Conservation (phyloP, 1,140 invertebrate species). For the Antheraea mylitta region DNA sequence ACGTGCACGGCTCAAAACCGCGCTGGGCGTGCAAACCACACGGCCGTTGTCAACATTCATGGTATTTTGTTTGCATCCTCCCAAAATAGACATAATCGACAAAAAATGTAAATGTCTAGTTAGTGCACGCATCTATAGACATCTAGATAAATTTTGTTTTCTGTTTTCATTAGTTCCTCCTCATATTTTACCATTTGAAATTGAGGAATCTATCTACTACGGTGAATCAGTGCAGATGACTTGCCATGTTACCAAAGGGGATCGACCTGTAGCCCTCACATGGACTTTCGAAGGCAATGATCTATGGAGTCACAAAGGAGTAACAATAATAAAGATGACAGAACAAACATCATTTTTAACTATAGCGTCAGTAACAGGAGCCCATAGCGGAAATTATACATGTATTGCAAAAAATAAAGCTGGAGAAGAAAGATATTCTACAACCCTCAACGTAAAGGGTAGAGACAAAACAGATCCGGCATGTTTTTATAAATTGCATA, state of each 20-base stretch:
- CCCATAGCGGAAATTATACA: constrained; percentile 83
- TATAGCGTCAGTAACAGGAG: constrained; percentile 82
- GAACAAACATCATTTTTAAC: constrained; percentile 82
- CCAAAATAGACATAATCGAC: background rate
- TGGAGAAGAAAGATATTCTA: constrained; percentile 80
- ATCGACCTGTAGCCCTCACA: constrained; percentile 84
- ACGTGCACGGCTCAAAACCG: constrained; percentile 88
- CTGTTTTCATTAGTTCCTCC: constrained; percentile 82
- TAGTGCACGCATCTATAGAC: constrained; percentile 77
- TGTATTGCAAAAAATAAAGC: constrained; percentile 84
- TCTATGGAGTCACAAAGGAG: constrained; percentile 67
- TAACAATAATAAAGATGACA: constrained; percentile 81
- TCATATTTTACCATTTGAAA: constrained; percentile 85
- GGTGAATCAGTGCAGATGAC: constrained; percentile 86
- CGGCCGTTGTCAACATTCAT: constrained; percentile 86
- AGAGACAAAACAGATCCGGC: constrained; percentile 52
- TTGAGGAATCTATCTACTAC: constrained; percentile 82
- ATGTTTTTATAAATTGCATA: constrained; percentile 46
- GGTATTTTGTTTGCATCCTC: constrained; percentile 78
- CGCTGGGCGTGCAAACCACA: constrained; percentile 84
- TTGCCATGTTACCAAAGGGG: constrained; percentile 88
- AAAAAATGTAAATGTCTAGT: constrained; percentile 26
- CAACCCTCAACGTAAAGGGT: constrained; percentile 83
- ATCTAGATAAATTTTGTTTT: constrained; percentile 54
- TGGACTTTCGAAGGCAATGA: constrained; percentile 86